Evolutionary conservation across 2,888 invertebrate species (phyloP).

Genomic region (Conomelus anceps): DNA sequence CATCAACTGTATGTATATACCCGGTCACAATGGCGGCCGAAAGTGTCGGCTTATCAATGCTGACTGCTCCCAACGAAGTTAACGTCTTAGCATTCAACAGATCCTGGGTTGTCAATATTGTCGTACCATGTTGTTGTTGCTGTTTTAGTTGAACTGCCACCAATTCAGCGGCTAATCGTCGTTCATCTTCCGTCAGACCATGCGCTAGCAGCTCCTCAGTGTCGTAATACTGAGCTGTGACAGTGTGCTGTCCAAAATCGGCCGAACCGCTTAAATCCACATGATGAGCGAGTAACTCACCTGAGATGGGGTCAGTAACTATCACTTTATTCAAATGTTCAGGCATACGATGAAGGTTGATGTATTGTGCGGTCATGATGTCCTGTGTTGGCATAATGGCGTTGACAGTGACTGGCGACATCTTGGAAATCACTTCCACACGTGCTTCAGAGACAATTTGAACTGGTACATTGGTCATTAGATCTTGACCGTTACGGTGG

Average conservation of each 20-base stretch:
- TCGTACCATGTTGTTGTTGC: conserved; percentile 47
- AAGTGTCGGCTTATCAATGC: conserved; percentile 35
- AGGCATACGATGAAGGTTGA: conserved; percentile 41
- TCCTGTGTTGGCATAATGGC: conserved; percentile 13
- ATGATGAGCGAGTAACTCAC: conserved; percentile 34
- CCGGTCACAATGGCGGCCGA: conserved; percentile 36
- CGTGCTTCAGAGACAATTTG: conserved; percentile 1
- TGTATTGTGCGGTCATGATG: conserved; percentile 21
- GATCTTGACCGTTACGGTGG: neutral
- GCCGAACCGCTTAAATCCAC: conserved; percentile 32
- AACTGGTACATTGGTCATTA: conserved; percentile 19
- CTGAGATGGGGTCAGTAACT: conserved; percentile 29
- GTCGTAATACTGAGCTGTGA: conserved; percentile 31
- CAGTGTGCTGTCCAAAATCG: conserved; percentile 38
- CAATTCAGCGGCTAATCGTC: conserved; percentile 53
- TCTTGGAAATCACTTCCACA: conserved; percentile 18
- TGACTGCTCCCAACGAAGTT: conserved; percentile 30
- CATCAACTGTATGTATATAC: conserved; percentile 38
- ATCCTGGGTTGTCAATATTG: conserved; percentile 29
- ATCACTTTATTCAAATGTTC: conserved; percentile 31
- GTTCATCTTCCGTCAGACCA: conserved; percentile 52
- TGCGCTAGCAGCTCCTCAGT: conserved; percentile 36
- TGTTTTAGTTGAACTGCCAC: conserved; percentile 56
- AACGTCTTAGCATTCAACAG: conserved; percentile 30
- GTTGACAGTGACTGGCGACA: conserved; percentile 21